Evolutionary conservation across 1,140 invertebrate genomes (phyloP), one percentile per base, ranked within the genome.

Genomic region (Centruroides vittatus): DNA sequence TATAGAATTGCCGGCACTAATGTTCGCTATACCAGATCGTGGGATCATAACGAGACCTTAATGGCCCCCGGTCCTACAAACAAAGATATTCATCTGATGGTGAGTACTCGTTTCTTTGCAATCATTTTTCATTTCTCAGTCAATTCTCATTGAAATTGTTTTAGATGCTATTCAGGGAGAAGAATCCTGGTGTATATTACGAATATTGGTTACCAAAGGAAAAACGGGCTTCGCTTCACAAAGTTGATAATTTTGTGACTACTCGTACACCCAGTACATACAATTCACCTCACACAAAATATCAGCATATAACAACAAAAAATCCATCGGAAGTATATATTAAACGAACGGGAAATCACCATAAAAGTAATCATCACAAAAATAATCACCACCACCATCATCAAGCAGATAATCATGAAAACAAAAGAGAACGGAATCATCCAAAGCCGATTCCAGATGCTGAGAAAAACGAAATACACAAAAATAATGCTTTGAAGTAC

Each of bases 191-290:
- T 48, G 61, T 68, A 47, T 64, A 63, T 35, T 68, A 68, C 58
- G 65, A 68, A 63, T 68, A 68, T 49, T 68, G 67, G 67, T 49
- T 68, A 35, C 65, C 65, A 53, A 61, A 64, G 48, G 53, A 61
- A 59, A 41, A 46, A 7, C 49, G n/a, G 6, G 41, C 35, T 46
- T 23, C 34, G 10, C 53, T 49, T 11, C 58, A 46, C 46, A 23
- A 50, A 4, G 3, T 55, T n/a, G 35, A 47, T 53, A 8, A n/a
- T 4, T 57, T 50, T 49, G 47, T 47, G 3, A 62, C 53, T 10
- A 35, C 51, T 35, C 35, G 35, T 3, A 13, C 6, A 47, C 34
- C 61, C 13, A 56, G 23, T 11, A 23, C 36, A 2, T 8, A 47
- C 41, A 54, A 35, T 5, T 13, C 47, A 3, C 3, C n/a, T 11